Percentiles rank a stretch among this genome's conserved stretches.
These are phyloP conservation scores for Holocentrus rufus DNA, from an alignment of 2,797 vertebrate genomes.

Conservation along the genomic window DNA sequence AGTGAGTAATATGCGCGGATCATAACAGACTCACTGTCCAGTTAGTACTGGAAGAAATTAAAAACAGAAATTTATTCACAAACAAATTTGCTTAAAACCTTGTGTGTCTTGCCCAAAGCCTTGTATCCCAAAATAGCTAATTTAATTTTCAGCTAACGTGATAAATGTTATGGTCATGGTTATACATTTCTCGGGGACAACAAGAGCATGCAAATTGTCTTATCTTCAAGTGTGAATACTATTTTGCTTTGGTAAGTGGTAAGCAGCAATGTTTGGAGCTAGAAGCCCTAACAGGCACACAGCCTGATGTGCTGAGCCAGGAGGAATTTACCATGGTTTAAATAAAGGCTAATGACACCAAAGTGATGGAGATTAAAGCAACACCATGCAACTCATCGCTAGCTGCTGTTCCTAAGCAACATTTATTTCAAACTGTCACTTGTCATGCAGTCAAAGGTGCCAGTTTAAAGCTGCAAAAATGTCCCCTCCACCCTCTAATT, in stretches of 20 bases:
- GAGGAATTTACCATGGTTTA: not conserved
- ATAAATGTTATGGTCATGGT: too few relatives aligned
- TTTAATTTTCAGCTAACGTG: too few relatives aligned
- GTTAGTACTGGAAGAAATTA: not conserved
- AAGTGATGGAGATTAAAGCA: not conserved
- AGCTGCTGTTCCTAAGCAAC: slow-evolving; percentile 34
- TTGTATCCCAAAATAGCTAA: not conserved
- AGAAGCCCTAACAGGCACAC: not conserved
- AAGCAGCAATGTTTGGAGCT: not conserved
- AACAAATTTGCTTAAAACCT: not conserved
- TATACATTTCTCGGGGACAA: not conserved
- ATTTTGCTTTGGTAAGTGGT: not conserved
- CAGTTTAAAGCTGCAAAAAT: slow-evolving; percentile 13
- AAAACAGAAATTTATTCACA: too few relatives aligned
- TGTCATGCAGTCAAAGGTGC: slow-evolving; percentile 18
- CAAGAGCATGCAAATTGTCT: not conserved
- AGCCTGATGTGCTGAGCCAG: not conserved
- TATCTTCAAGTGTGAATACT: not conserved
- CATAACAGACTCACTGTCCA: not conserved
- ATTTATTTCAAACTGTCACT: slow-evolving; percentile 27
- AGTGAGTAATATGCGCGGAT: not conserved
- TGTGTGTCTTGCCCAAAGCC: not conserved
- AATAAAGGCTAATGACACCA: slow-evolving; percentile 12
- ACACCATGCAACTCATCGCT: not conserved
- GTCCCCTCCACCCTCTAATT: slow-evolving; percentile 2